Conservation (phyloP, 2,113 vertebrate genomes). For the Myiozetetes cayanensis region DNA sequence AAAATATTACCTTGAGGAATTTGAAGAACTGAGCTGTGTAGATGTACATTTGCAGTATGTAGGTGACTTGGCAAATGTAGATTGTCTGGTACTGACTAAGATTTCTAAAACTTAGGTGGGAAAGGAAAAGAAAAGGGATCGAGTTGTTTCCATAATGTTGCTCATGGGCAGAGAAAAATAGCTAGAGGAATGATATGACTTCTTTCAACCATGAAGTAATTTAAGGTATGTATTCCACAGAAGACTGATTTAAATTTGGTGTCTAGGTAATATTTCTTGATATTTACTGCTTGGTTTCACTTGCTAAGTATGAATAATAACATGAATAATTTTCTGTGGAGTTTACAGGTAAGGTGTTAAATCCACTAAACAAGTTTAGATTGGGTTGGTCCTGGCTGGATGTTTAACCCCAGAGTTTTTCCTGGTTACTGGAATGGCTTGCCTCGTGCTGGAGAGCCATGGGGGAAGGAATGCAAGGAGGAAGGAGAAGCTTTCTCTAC, state of each 20-base stretch:
- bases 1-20: background rate
- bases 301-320: background rate
- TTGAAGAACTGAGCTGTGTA: background rate
- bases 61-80: background rate
- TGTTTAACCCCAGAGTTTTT: background rate
- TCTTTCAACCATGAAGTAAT: background rate
- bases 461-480: fast-evolving
- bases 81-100: background rate
- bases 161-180: background rate
- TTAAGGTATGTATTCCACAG: background rate
- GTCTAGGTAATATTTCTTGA: background rate
- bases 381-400: background rate
- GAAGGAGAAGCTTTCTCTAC: background rate
- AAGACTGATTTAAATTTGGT: background rate
- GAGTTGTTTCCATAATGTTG: background rate
- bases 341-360: background rate
- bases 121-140: background rate
- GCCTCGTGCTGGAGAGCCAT: background rate
- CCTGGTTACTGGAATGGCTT: background rate
- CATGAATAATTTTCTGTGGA: background rate
- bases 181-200: background rate
- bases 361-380: background rate
- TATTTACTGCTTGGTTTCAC: background rate
- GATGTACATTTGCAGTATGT: background rate
- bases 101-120: background rate